Evolutionary conservation across 2,888 invertebrate genomes (phyloP), one percentile per base, ranked within the genome.

Genomic region (Myopa testacea): DNA sequence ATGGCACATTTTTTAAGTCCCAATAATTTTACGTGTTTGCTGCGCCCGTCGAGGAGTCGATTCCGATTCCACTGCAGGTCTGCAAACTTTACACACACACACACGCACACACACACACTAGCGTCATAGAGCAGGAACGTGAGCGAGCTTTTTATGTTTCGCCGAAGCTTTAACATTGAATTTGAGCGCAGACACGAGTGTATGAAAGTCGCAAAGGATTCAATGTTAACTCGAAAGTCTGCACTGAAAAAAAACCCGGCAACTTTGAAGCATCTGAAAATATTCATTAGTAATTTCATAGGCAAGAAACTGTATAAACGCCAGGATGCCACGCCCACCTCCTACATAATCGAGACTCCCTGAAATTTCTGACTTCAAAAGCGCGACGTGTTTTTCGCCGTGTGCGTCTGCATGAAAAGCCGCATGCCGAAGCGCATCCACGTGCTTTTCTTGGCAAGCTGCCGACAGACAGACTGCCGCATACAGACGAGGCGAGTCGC

Each of bases 131-230:
- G 37, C 7, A 34, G 38, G 34, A 12, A 34, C 1, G 65, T 14
- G 65, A 65, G 65, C 2, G 37, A 37, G 65, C 65, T 65, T 65
- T 65, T 38, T 14, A 37, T 37, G 0, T 0, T 38, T 6, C 14
- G 26, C 65, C 16, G 34, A 16, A 65, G 65, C 65, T 65, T 65
- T 65, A 38, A 65, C 38, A 65, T 65, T 65, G 65, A 65, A 38
- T 65, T 38, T 16, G 14, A 38, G 14, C 55, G 55, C 8, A 6
- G 55, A 16, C 55, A n/a, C 16, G 55, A 55, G n/a, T 1, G 10
- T 6, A 55, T 55, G 14, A n/a, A 55, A 55, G 10, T 55, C 55
- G 5, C 55, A n/a, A 14, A 55, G 55, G 55, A 55, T 16, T 14
- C 55, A 55, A 26, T 26, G 26, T 26, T 26, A 26, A 26, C 10